Evolutionary conservation across 2,113 vertebrate genomes (phyloP).

Genomic region (Natator depressus): DNA sequence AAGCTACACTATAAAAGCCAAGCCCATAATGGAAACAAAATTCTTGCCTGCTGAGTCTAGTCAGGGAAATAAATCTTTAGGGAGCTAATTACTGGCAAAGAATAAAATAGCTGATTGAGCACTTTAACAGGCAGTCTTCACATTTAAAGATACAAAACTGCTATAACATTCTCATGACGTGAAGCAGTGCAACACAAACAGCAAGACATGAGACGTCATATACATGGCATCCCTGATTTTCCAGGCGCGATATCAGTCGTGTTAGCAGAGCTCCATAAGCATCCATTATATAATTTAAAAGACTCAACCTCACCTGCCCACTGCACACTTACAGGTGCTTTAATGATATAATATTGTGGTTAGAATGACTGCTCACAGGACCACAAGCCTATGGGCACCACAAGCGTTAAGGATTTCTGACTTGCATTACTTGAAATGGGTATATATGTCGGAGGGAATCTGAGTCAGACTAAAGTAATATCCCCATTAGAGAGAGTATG

Average conservation of each 20-base stretch:
- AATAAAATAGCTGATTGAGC: neutral
- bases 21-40: neutral
- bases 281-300: neutral
- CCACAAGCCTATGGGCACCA: neutral
- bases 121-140: neutral
- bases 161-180: neutral
- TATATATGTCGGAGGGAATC: no score
- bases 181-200: neutral
- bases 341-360: neutral
- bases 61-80: neutral
- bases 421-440: fast-evolving
- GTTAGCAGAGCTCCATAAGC: neutral
- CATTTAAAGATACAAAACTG: neutral
- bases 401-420: fast-evolving
- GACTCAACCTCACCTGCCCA: neutral
- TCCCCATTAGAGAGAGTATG: neutral
- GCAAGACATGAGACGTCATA: neutral
- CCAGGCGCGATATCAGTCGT: fast-evolving
- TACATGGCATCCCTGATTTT: neutral
- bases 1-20: neutral
- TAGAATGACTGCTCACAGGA: fast-evolving
- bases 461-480: fast-evolving
- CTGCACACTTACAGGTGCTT: fast-evolving
- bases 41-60: neutral
- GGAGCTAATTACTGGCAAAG: neutral